Evolutionary conservation across 2,797 vertebrate species (phyloP), one percentile per base, ranked within the genome.

Genomic region (Taeniopygia guttata): DNA sequence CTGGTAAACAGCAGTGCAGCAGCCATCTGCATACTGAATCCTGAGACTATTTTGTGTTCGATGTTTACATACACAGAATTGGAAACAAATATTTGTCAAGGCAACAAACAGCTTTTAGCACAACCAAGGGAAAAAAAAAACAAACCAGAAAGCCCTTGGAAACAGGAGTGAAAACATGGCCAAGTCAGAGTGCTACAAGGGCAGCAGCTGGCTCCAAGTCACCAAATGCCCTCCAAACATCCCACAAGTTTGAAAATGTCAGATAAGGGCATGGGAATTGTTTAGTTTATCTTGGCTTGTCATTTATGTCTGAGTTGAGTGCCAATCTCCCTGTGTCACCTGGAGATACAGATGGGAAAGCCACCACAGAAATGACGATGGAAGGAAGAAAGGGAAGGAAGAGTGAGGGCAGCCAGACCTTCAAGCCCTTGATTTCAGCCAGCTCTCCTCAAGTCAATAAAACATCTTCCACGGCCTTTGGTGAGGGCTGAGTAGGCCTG

Each of bases 71-170:
- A 84, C 52, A 87, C 43, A 16, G 45, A 83, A 91, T 51, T 5
- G 9, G 87, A 95, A 92, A 87, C 84, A 94, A 94, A 87, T 95
- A 96, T 96, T 96, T 96, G 77, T 77, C 89, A 93, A 77, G 58
- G 68, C 79, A 95, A 95, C 42, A 66, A 90, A 56, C 56, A 81
- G 45, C 36, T 85, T 95, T 93, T 43, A 75, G 76, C 70, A 76
- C 40, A 89, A 64, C 26, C 66, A 56, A 75, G 46, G 86, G 62
- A 25, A 40, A 40, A 40, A 40, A 40, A 56, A 87, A 38, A 1
- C 6, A 69, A 85, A 77, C 9, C 49, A 55, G 43, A 75, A 79
- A 93, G 60, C 38, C 55, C 42, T 82, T 74, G 90, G 80, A 93
- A 95, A 85, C 0, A 2, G 59, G 60, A 51, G 42, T 73, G 92